A percentile compares a stretch with the other conserved stretches of the same genome.
Conservation (phyloP, 1,140 invertebrate species). For the Drosophila malerkotliana region DNA sequence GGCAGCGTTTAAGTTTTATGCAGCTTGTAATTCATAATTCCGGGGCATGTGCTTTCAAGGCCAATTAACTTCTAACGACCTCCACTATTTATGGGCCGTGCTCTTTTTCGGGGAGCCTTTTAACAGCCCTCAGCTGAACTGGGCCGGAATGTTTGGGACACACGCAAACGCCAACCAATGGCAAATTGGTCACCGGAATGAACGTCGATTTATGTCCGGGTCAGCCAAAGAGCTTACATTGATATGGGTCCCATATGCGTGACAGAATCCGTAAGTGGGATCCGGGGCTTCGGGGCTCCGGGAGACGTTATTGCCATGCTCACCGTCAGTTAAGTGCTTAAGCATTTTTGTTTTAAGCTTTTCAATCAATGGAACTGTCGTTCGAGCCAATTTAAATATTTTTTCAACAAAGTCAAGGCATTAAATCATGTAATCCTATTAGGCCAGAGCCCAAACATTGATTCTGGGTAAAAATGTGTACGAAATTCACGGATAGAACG, state of each 20-base stretch:
- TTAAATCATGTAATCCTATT: conserved; percentile 34
- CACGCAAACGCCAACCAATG: conserved; percentile 31
- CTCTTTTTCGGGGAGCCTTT: conserved; percentile 30
- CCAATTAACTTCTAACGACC: conserved; percentile 50
- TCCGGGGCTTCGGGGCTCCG: background rate
- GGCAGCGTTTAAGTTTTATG: conserved; percentile 38
- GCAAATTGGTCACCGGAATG: conserved; percentile 38
- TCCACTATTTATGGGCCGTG: conserved; percentile 44
- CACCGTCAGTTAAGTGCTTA: conserved; percentile 61
- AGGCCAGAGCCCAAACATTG: background rate
- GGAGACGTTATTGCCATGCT: conserved; percentile 62
- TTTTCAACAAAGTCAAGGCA: background rate
- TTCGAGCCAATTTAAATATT: conserved; percentile 20
- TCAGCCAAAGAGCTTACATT: conserved; percentile 33
- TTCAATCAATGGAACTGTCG: conserved; percentile 52
- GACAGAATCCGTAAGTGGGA: conserved; percentile 6
- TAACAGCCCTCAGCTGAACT: conserved; percentile 3
- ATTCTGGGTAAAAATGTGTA: conserved; percentile 1
- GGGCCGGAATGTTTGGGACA: conserved; percentile 19
- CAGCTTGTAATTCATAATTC: conserved; percentile 34
- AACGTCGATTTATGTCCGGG: conserved; percentile 46
- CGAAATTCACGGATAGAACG: conserved; percentile 5
- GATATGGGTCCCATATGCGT: conserved; percentile 43
- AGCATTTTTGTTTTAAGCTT: conserved; percentile 44
- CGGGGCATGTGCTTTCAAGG: conserved; percentile 45